A percentile compares a stretch with the other conserved stretches of the same genome.
phyloP scores from a whole-genome alignment of 64 coral and sea anemone species.

The Pocillopora verrucosa region DNA sequence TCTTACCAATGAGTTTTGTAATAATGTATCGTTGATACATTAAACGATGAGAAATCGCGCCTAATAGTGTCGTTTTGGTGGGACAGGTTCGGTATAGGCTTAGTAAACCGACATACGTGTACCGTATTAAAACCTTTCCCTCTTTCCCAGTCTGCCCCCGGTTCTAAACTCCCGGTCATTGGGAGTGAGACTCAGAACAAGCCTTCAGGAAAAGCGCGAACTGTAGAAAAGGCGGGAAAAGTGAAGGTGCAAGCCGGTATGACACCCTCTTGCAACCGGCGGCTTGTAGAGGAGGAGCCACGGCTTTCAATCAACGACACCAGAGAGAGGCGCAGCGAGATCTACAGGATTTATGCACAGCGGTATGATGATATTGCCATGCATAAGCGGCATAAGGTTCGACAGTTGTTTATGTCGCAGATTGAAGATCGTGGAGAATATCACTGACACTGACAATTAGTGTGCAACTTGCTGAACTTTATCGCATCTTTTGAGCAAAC shows the following conservation, averaged over 20 bases:
- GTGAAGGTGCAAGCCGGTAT: conserved; percentile 75
- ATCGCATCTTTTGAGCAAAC: neutral
- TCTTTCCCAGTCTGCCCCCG: conserved; percentile 43
- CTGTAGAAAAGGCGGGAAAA: conserved; percentile 40
- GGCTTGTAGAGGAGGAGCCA: conserved; percentile 45
- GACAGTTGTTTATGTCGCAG: conserved; percentile 66
- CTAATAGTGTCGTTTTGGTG: too few species aligned
- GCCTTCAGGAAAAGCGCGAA: neutral
- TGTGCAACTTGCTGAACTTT: neutral
- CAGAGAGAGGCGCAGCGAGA: conserved; percentile 75
- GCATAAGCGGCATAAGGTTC: conserved; percentile 73
- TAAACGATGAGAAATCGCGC: too few species aligned
- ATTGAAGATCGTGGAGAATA: neutral
- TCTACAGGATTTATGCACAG: conserved; percentile 91
- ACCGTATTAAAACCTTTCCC: neutral
- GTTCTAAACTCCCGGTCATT: conserved; percentile 67
- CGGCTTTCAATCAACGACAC: conserved; percentile 53
- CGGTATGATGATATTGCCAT: conserved; percentile 89
- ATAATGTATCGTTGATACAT: too few species aligned
- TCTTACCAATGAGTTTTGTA: neutral
- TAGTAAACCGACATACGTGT: neutral
- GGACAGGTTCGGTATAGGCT: too few species aligned
- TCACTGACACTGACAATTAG: neutral
- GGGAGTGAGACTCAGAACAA: conserved; percentile 16
- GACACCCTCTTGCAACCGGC: conserved; percentile 78